Percentiles rank a stretch among this genome's conserved stretches.
phyloP scores from a whole-genome alignment of 2,888 invertebrate species.

The Melanchra persicariae region DNA sequence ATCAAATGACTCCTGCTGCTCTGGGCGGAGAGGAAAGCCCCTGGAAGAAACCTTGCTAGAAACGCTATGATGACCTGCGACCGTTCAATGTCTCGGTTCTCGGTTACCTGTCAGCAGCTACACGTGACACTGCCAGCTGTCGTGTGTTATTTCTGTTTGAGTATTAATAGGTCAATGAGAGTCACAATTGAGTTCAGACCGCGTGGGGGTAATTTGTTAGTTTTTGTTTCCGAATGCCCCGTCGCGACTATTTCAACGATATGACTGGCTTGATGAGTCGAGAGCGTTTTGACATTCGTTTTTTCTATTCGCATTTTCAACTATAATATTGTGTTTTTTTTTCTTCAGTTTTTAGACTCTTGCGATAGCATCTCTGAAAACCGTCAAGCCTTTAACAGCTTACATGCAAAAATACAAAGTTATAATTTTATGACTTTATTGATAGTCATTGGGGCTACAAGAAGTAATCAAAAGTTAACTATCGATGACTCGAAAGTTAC shows the following conservation, averaged over 20 bases:
- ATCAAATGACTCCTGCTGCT: no score
- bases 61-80: slow-evolving; percentile 10
- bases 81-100: slow-evolving; percentile 31
- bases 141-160: slow-evolving; percentile 47
- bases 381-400: background rate
- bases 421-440: slow-evolving; percentile 8
- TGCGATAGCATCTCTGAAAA: background rate
- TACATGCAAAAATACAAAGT: slow-evolving; percentile 19
- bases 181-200: slow-evolving; percentile 57
- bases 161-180: slow-evolving; percentile 65
- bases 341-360: background rate
- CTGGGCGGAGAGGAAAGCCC: no score
- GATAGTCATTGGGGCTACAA: slow-evolving; percentile 4
- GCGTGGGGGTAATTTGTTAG: slow-evolving; percentile 52
- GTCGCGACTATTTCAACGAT: slow-evolving; percentile 44
- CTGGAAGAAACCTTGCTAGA: background rate
- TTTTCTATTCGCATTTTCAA: slow-evolving; percentile 16
- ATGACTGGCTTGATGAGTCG: slow-evolving; percentile 30
- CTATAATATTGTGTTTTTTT: background rate
- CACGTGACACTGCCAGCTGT: slow-evolving; percentile 55
- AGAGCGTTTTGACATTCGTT: slow-evolving; percentile 23
- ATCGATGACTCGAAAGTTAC: background rate
- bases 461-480: slow-evolving; percentile 25
- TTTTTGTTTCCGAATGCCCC: slow-evolving; percentile 57
- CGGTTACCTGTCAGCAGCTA: slow-evolving; percentile 44